Conservation (phyloP, 1,140 invertebrate species). For the Protaetia brevitarsis region DNA sequence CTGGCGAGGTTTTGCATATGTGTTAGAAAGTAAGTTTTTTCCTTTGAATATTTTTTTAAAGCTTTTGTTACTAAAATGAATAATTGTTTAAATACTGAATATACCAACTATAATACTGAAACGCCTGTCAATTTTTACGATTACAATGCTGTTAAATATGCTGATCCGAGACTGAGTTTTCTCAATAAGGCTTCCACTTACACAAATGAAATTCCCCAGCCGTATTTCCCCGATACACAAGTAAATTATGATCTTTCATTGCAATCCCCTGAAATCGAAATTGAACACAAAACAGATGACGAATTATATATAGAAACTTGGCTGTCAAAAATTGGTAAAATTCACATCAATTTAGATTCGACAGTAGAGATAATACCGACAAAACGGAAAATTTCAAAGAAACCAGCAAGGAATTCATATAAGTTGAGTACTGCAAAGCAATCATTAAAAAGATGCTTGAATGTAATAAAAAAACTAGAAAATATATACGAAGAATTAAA, state of each 20-base stretch:
- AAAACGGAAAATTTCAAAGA: background rate
- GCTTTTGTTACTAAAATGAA: background rate
- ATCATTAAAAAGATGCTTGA: conserved; percentile 38
- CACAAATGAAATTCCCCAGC: background rate
- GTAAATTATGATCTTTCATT: conserved; percentile 19
- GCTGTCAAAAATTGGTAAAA: conserved; percentile 38
- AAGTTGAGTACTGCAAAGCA: conserved; percentile 37
- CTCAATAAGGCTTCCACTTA: background rate
- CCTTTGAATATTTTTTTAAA: background rate
- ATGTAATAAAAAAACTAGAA: conserved; percentile 49
- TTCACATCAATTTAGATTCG: conserved; percentile 33
- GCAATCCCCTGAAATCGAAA: background rate
- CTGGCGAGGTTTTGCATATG: conserved; percentile 40
- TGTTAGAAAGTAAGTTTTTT: conserved; percentile 32
- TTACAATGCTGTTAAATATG: background rate
- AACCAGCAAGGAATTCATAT: conserved; percentile 11
- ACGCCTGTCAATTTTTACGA: background rate
- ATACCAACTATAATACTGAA: background rate
- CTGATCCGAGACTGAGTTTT: conserved; percentile 17
- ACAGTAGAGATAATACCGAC: conserved; percentile 26
- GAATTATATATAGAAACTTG: conserved; percentile 37
- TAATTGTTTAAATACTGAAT: background rate
- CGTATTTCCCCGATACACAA: background rate
- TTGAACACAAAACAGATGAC: conserved; percentile 32
- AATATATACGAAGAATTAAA: conserved; percentile 49